Evolutionary conservation across 2,113 vertebrate genomes (phyloP).

Genomic region (Leiothrix lutea): DNA sequence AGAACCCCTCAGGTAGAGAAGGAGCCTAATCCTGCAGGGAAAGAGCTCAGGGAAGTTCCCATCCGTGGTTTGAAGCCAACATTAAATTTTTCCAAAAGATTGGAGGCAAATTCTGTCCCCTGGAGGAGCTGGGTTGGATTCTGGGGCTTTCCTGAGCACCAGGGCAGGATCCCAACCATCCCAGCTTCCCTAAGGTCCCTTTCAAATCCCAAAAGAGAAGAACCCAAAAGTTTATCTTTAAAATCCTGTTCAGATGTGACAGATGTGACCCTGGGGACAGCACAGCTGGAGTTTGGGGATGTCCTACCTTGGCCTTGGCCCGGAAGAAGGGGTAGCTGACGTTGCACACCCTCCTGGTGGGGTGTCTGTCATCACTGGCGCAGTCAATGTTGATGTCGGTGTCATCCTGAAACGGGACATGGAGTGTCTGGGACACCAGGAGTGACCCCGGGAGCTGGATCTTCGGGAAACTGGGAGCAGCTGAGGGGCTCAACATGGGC

Average conservation of each 20-base stretch:
- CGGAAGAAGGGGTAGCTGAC: constrained; percentile 93
- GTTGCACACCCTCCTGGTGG: constrained; percentile 83
- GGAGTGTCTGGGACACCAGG: rapidly evolving
- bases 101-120: not conserved
- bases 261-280: rapidly evolving
- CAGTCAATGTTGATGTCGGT: constrained; percentile 89
- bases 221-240: rapidly evolving
- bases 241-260: not conserved
- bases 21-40: not conserved
- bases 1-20: not conserved
- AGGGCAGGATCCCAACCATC: not conserved
- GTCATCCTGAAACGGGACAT: constrained; percentile 73
- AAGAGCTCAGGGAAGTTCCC: not conserved
- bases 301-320: constrained; percentile 86
- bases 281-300: not conserved
- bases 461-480: not conserved
- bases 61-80: not conserved
- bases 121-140: not conserved
- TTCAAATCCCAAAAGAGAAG: not conserved
- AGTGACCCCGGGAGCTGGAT: rapidly evolving
- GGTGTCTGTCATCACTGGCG: constrained; percentile 68
- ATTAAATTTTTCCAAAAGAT: not conserved
- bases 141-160: not conserved
- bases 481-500: rapidly evolving
- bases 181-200: rapidly evolving